phyloP scores from a whole-genome alignment of 37 sponge, comb jelly and placozoan species.

The Dysidea cf. avara region DNA sequence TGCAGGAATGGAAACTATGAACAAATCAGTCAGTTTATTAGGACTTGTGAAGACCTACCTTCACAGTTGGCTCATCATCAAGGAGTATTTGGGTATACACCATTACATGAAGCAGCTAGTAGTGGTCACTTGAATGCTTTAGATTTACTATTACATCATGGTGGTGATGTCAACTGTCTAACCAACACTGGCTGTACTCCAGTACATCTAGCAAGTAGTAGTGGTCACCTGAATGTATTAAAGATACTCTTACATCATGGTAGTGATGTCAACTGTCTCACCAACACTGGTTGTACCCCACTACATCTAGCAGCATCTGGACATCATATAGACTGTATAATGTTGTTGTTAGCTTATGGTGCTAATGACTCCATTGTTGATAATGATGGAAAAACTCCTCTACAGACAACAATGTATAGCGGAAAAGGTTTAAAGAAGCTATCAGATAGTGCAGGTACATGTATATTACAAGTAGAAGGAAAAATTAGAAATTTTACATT shows the following conservation, averaged over 20 bases:
- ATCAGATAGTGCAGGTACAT: constrained; percentile 57
- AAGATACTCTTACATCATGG: constrained; percentile 39
- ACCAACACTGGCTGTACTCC: constrained; percentile 87
- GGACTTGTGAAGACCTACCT: too few relatives aligned
- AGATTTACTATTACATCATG: not conserved
- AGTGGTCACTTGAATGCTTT: constrained; percentile 12
- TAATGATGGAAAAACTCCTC: constrained; percentile 78
- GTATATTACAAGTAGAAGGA: too few relatives aligned
- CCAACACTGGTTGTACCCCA: too few relatives aligned
- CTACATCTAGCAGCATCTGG: constrained; percentile 79
- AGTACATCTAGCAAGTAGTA: constrained; percentile 74
- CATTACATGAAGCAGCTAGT: constrained; percentile 72
- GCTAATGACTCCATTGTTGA: constrained; percentile 67
- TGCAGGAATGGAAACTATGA: too few relatives aligned
- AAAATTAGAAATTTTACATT: too few relatives aligned
- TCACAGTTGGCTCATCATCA: constrained; percentile 10
- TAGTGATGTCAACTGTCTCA: constrained; percentile 72
- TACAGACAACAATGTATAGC: constrained; percentile 69
- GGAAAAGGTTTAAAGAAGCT: constrained; percentile 45
- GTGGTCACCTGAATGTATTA: constrained; percentile 67
- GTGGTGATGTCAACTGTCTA: constrained; percentile 50
- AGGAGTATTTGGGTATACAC: constrained; percentile 81
- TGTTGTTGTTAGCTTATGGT: constrained; percentile 36
- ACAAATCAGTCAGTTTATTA: too few relatives aligned
- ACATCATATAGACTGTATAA: constrained; percentile 68